Percentiles rank a stretch among this genome's conserved stretches.
phyloP scores from a whole-genome alignment of 1,140 invertebrate species.

The Pachypsylla venusta region DNA sequence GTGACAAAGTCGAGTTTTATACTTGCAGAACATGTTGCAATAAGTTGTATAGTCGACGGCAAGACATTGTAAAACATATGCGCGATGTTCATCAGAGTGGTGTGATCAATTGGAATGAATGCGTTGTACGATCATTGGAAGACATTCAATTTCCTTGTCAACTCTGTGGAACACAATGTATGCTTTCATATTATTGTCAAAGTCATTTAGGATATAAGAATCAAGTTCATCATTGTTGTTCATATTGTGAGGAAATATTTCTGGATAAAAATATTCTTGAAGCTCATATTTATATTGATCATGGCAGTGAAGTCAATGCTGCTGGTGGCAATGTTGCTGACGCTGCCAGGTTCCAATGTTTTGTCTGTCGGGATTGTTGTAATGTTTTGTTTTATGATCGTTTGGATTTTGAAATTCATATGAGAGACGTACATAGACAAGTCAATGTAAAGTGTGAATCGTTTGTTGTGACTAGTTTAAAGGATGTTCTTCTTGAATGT shows the following conservation, averaged over 20 bases:
- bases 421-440: neutral
- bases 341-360: neutral
- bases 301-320: neutral
- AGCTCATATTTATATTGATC: neutral
- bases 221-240: neutral
- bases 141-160: neutral
- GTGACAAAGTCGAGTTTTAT: slow-evolving; percentile 1
- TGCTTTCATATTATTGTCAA: neutral
- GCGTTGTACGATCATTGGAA: neutral
- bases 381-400: neutral
- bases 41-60: neutral
- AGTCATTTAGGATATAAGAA: neutral
- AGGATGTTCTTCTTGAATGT: neutral
- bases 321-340: too few species aligned
- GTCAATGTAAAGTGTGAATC: neutral
- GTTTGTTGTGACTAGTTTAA: neutral
- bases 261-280: neutral
- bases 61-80: slow-evolving; percentile 5
- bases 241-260: neutral
- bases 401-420: neutral
- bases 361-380: neutral
- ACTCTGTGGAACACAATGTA: neutral
- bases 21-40: neutral
- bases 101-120: neutral
- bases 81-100: neutral